Conservation (phyloP, 2,797 vertebrate genomes). For the Hippoglossus hippoglossus region DNA sequence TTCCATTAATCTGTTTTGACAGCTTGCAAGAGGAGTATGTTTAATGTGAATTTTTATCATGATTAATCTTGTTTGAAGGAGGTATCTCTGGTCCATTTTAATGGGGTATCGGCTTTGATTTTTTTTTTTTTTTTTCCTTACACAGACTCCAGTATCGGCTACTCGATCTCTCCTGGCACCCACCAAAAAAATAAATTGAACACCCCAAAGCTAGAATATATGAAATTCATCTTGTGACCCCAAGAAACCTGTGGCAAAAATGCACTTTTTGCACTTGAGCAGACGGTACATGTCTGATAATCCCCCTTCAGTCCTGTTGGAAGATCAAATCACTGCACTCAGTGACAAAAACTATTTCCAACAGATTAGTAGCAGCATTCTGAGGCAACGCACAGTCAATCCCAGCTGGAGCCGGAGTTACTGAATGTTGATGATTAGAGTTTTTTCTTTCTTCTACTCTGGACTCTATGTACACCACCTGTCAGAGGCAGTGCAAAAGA, state of each 20-base stretch:
- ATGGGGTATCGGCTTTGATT: conserved; percentile 56
- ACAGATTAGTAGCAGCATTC: conserved; percentile 16
- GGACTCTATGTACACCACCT: conserved; percentile 28
- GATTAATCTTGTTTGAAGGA: conserved; percentile 73
- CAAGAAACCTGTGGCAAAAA: conserved; percentile 3
- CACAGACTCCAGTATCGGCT: conserved; percentile 26
- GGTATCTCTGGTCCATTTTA: conserved; percentile 66
- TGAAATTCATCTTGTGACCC: conserved; percentile 17
- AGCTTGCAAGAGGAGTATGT: conserved; percentile 61
- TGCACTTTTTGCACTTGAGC: conserved; percentile 5
- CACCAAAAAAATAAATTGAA: conserved; percentile 18
- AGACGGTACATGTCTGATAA: conserved; percentile 25
- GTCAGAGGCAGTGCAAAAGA: conserved; percentile 36
- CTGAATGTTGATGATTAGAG: conserved; percentile 21
- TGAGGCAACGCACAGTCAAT: background rate
- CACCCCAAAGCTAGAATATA: background rate
- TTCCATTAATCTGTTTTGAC: conserved; percentile 75
- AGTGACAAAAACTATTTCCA: conserved; percentile 19
- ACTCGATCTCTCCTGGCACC: background rate
- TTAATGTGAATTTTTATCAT: conserved; percentile 73
- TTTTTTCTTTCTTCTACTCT: conserved; percentile 33
- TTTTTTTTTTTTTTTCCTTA: conserved; percentile 11
- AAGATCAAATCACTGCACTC: conserved; percentile 32
- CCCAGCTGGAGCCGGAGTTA: conserved; percentile 21
- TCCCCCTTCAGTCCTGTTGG: conserved; percentile 8